Conservation (phyloP, 2,797 vertebrate species). For the Argentina silus region DNA sequence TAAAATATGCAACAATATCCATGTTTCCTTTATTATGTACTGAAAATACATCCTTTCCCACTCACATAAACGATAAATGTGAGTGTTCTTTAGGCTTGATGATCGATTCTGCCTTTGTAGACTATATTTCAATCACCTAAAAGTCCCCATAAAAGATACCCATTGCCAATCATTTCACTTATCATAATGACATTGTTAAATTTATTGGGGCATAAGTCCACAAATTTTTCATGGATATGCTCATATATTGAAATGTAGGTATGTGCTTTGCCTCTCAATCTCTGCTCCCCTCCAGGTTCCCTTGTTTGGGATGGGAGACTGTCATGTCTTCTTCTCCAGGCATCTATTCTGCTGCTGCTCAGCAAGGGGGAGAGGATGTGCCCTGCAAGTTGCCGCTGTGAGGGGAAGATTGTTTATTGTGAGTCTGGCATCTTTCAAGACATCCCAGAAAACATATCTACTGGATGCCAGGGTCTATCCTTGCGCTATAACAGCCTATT, state of each 20-base stretch:
- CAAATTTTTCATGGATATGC: background rate
- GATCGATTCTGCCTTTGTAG: no score
- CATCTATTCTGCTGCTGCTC: slow-evolving; percentile 79
- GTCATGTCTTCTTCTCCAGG: slow-evolving; percentile 76
- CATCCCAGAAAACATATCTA: slow-evolving; percentile 92
- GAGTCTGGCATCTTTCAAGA: slow-evolving; percentile 92
- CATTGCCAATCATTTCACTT: background rate
- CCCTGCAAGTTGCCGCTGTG: slow-evolving; percentile 91
- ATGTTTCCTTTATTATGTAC: no score
- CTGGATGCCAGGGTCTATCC: slow-evolving; percentile 93
- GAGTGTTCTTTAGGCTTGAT: no score
- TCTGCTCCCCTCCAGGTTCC: slow-evolving; percentile 71
- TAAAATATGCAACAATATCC: no score
- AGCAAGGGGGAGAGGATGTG: slow-evolving; percentile 88
- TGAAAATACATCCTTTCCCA: no score
- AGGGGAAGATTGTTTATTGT: slow-evolving; percentile 96
- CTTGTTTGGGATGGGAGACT: slow-evolving; percentile 74
- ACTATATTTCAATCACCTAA: no score
- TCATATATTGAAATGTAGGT: background rate
- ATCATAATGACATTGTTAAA: background rate
- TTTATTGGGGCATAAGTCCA: background rate
- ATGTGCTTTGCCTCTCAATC: slow-evolving; percentile 39
- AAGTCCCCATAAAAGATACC: background rate
- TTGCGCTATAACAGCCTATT: slow-evolving; percentile 93
- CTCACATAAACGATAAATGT: no score